phyloP scores from a whole-genome alignment of 1,140 invertebrate species.

The Papilio polyxenes region DNA sequence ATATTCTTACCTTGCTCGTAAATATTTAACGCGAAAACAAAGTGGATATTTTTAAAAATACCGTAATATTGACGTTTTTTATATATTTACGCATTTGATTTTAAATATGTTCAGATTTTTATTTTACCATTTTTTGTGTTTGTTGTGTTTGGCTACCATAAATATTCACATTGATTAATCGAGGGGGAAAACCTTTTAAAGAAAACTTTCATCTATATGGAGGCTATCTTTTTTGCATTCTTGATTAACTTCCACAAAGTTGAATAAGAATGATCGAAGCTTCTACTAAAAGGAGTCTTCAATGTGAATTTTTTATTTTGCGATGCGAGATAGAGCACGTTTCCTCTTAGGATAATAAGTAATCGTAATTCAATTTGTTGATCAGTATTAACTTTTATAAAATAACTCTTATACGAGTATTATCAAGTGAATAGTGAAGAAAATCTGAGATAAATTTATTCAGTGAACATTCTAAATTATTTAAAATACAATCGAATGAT shows the following conservation, averaged over 20 bases:
- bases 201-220: slow-evolving; percentile 1
- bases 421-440: neutral
- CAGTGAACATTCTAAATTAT: no score
- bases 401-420: neutral
- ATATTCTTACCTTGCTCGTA: no score
- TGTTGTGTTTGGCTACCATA: neutral
- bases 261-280: slow-evolving; percentile 19
- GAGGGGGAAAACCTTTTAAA: slow-evolving; percentile 1
- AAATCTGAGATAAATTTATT: no score
- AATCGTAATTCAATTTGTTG: slow-evolving; percentile 17
- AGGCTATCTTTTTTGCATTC: slow-evolving; percentile 12
- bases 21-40: no score
- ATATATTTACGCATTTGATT: no score
- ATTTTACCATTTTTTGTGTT: neutral
- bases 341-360: slow-evolving; percentile 12
- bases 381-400: neutral
- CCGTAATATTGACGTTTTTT: no score
- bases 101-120: neutral
- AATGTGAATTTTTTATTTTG: slow-evolving; percentile 20
- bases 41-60: no score
- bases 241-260: slow-evolving; percentile 23
- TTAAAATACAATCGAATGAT: no score
- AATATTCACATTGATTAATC: slow-evolving; percentile 25
- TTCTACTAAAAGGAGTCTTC: slow-evolving; percentile 13
- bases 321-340: slow-evolving; percentile 20